Evolutionary conservation across 2,797 vertebrate genomes (phyloP), one percentile per base, ranked within the genome.

Genomic region (Uromys caudimaculatus): DNA sequence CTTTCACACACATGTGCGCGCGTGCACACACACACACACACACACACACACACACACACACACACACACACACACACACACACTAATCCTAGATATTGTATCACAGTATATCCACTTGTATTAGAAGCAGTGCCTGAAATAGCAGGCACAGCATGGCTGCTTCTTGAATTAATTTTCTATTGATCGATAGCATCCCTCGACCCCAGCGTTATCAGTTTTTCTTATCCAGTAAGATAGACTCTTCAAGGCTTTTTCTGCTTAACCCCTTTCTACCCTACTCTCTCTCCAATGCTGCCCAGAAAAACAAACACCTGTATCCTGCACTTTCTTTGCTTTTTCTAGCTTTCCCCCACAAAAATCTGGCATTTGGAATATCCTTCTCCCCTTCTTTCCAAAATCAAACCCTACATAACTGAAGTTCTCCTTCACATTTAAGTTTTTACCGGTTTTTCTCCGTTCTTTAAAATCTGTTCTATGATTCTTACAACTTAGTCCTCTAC

Each of bases 141-240:
- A 89, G 21, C 47, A 88, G 12, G n/a, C 4, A n/a, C 1, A 47
- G 44, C 27, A 2, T 56, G 67, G 67, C 27, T 91, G 6, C 3
- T 89, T 94, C 67, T 21, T 67, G 54, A 89, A 85, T 83, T 92
- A 67, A 56, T 12, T 71, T 92, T 79, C 73, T 89, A 2, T 32
- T 91, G 29, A 93, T 75, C 56, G 78, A 86, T 41, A 14, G 2
- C 8, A 60, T 84, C 60, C 8, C 6, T 29, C 56, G 64, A 47
- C 35, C 91, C 29, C 67, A 87, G 95, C 7, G 32, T 71, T 10
- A 71, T 67, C 8, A 73, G 6, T 32, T 23, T 89, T 58, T 79
- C 9, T 93, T 93, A 83, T 21, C 69, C 77, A 87, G 19, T 24
- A 71, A 52, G 5, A 86, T 62, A 56, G 58, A 67, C 32, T 87